Percentiles rank a stretch among this genome's conserved stretches.
Conservation (phyloP, 2,888 invertebrate genomes). For the Agrenia bidenticulata region DNA sequence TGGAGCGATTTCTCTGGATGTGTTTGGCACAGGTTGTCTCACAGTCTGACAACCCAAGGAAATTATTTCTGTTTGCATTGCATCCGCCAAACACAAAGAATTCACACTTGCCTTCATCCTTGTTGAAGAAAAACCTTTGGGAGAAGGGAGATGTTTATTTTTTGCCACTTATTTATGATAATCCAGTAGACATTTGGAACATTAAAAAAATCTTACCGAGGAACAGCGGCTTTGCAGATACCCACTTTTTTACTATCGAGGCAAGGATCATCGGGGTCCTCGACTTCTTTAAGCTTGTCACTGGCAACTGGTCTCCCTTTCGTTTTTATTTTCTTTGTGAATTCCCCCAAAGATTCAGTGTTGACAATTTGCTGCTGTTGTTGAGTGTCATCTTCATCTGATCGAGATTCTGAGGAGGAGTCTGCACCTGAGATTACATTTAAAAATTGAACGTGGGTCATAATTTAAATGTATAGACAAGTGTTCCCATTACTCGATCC, state of each 20-base stretch:
- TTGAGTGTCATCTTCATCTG: constrained; percentile 27
- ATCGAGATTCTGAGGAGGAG: too few relatives aligned
- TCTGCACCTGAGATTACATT: too few relatives aligned
- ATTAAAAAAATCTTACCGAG: constrained; percentile 32
- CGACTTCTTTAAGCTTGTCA: constrained; percentile 28
- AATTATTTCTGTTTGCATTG: constrained; percentile 46
- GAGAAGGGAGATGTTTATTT: background rate
- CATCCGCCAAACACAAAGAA: constrained; percentile 52
- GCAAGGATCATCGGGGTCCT: constrained; percentile 36
- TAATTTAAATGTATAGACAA: too few relatives aligned
- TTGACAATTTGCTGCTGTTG: constrained; percentile 38
- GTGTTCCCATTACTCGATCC: too few relatives aligned
- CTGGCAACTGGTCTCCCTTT: constrained; percentile 21
- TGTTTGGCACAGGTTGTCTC: constrained; percentile 40
- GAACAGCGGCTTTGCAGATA: constrained; percentile 38
- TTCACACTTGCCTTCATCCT: constrained; percentile 35
- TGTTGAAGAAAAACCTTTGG: constrained; percentile 37
- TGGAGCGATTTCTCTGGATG: too few relatives aligned
- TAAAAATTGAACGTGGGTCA: too few relatives aligned
- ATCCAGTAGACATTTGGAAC: too few relatives aligned
- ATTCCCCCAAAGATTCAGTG: constrained; percentile 31
- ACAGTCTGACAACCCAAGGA: constrained; percentile 41
- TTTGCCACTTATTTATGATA: too few relatives aligned
- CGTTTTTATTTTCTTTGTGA: constrained; percentile 29
- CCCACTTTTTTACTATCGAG: constrained; percentile 33